Evolutionary conservation across 2,797 vertebrate genomes (phyloP).

Genomic region (Simalia tracyae): DNA sequence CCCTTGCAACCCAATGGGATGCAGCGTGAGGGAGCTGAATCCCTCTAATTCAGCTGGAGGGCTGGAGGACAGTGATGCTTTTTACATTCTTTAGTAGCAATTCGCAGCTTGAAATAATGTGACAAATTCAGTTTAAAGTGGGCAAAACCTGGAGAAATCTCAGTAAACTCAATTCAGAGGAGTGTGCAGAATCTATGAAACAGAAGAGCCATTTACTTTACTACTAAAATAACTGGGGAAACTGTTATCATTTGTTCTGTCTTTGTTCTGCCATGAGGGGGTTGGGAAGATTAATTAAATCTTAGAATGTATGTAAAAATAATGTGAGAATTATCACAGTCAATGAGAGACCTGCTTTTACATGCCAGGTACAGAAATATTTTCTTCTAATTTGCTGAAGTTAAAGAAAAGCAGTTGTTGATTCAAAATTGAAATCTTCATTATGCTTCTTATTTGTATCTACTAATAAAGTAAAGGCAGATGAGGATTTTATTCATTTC

Average conservation of each 20-base stretch:
- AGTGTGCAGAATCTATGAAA: conserved; percentile 49
- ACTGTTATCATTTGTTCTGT: conserved; percentile 35
- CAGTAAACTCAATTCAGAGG: conserved; percentile 38
- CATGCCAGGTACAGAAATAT: conserved; percentile 41
- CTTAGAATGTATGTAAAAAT: conserved; percentile 47
- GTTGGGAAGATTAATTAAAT: conserved; percentile 26
- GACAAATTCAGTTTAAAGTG: conserved; percentile 20
- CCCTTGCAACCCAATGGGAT: background rate
- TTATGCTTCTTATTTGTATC: conserved; percentile 4
- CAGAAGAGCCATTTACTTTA: conserved; percentile 33
- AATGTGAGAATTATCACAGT: conserved; percentile 28
- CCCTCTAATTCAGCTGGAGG: background rate
- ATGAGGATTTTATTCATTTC: background rate
- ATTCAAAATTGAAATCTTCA: conserved; percentile 33
- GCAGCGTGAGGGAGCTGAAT: background rate
- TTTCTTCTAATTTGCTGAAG: background rate
- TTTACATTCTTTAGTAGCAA: background rate
- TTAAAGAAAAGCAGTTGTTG: conserved; percentile 19
- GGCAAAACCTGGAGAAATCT: conserved; percentile 47
- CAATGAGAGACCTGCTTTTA: conserved; percentile 39
- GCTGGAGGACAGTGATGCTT: background rate
- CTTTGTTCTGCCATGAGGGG: conserved; percentile 24
- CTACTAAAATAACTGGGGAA: conserved; percentile 16
- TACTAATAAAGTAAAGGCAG: conserved; percentile 10
- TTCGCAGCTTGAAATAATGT: background rate